phyloP scores from a whole-genome alignment of 2,113 vertebrate genomes.

The Physeter macrocephalus region DNA sequence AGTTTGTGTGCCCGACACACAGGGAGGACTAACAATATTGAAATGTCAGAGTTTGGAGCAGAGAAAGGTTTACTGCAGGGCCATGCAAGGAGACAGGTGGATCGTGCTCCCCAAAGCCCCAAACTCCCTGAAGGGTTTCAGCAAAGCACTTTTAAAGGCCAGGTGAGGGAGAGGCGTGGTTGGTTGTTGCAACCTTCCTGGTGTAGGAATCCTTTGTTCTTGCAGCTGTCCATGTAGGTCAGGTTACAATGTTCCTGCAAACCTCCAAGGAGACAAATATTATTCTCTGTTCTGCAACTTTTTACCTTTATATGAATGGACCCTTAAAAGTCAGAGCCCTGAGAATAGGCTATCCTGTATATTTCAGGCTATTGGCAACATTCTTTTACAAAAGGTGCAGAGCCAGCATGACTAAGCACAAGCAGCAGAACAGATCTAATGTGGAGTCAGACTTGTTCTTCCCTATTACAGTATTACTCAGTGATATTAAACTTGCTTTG shows the following conservation, averaged over 20 bases:
- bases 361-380: no score
- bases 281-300: not conserved
- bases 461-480: not conserved
- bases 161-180: not conserved
- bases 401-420: not conserved
- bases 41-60: not conserved
- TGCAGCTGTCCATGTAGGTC: not conserved
- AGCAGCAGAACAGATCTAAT: not conserved
- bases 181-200: not conserved
- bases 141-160: not conserved
- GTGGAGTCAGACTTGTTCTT: not conserved
- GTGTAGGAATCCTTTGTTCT: not conserved
- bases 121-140: not conserved
- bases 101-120: not conserved
- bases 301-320: no score
- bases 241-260: not conserved
- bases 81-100: not conserved
- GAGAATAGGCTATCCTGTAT: no score
- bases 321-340: no score
- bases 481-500: not conserved
- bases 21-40: not conserved
- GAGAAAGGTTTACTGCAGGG: not conserved
- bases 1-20: not conserved
- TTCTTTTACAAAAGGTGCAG: not conserved
- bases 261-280: not conserved